Percentiles rank a stretch among this genome's conserved stretches.
phyloP scores from a whole-genome alignment of 2,888 invertebrate species.

The Lycaena phlaeas region DNA sequence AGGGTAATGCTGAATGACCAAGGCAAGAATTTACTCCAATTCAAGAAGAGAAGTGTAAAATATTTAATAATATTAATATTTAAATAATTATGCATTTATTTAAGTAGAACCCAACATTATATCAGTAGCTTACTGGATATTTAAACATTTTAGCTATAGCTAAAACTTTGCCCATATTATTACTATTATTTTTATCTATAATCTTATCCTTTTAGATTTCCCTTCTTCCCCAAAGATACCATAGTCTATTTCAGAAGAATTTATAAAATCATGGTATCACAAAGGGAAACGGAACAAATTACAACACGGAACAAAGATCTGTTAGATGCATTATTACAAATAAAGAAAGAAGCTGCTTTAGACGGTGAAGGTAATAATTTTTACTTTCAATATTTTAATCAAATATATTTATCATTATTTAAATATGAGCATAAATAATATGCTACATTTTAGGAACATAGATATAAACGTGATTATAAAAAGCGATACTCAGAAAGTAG shows the following conservation, averaged over 20 bases:
- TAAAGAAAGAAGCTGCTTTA: constrained; percentile 17
- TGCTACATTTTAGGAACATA: too few species aligned
- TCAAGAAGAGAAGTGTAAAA: too few species aligned
- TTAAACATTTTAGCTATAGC: too few species aligned
- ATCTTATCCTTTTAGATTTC: constrained; percentile 34
- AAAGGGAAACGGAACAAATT: constrained; percentile 25
- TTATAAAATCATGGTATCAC: constrained; percentile 27
- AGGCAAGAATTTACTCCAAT: too few species aligned
- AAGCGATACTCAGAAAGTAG: not conserved
- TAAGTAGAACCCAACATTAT: not conserved
- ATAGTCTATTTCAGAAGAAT: constrained; percentile 29
- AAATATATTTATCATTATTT: not conserved
- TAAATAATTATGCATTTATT: too few species aligned
- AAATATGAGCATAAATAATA: too few species aligned
- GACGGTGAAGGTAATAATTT: constrained; percentile 15
- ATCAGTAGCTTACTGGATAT: not conserved
- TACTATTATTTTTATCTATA: too few species aligned
- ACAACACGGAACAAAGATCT: constrained; percentile 18
- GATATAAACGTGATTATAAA: not conserved
- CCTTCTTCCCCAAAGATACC: constrained; percentile 36
- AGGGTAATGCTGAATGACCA: too few species aligned
- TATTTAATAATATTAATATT: too few species aligned
- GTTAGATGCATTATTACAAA: constrained; percentile 20
- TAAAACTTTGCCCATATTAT: too few species aligned
- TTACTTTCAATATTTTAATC: too few species aligned